phyloP scores from a whole-genome alignment of 2,797 vertebrate species.

The Coluber constrictor region DNA sequence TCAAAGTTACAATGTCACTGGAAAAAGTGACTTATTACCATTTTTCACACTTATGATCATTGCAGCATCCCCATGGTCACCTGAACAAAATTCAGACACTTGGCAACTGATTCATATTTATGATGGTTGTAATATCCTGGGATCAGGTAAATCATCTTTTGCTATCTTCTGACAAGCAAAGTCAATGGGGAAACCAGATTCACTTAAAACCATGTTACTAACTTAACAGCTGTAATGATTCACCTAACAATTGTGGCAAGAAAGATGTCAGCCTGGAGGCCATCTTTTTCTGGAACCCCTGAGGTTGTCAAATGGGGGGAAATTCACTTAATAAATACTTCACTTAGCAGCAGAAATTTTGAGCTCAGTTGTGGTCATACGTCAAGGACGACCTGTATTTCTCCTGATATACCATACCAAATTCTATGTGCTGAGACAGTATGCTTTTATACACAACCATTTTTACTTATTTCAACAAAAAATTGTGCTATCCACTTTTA shows the following conservation, averaged over 20 bases:
- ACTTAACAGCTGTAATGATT: not conserved
- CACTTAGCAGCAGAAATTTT: not conserved
- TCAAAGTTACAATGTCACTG: not conserved
- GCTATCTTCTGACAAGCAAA: not conserved
- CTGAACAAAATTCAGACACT: not conserved
- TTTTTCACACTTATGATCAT: not conserved
- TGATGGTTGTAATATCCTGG: not conserved
- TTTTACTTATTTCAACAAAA: not conserved
- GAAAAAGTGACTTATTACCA: not conserved
- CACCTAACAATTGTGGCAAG: not conserved
- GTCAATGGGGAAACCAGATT: not conserved
- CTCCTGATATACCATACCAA: not conserved
- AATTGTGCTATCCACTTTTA: not conserved
- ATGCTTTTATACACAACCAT: not conserved
- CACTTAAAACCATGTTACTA: not conserved
- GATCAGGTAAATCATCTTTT: not conserved
- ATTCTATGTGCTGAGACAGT: not conserved
- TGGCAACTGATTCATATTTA: not conserved
- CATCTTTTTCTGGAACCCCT: too few species aligned
- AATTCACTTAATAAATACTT: not conserved
- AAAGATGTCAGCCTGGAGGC: not conserved
- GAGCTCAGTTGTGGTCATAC: not conserved
- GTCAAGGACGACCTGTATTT: not conserved
- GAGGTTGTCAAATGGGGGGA: not conserved
- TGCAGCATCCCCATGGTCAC: not conserved